Base-by-base conservation (phyloP, 1,140 invertebrate species). In the Berghia stephanieae region DNA sequence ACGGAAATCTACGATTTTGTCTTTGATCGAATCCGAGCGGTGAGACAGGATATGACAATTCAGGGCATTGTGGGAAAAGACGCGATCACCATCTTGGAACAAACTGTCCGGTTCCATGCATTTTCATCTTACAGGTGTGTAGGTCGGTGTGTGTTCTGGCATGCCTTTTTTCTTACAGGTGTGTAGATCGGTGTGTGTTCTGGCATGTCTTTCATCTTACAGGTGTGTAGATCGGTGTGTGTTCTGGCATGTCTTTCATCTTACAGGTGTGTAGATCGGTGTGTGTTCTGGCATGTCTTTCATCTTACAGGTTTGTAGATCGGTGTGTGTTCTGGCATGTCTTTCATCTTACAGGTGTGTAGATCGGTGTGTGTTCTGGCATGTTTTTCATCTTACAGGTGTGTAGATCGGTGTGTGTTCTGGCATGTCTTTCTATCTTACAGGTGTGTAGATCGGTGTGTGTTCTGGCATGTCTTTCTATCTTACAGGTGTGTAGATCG, bases 41-140 rank as follows among this genome's bases (percentile, higher is more conserved):
- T 95, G 8, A 90, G 94, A 18, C 94, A 95, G 83, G 94, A 95
- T 85, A 89, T 94, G 74, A 91, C 93, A 1, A 93, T 95, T 55
- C 94, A 95, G 86, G 90, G 91, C 79, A 87, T 93, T 0, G 82
- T 90, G 66, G 87, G 88, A 10, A 10, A 63, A 10, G 82, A 88
- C 18, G 91, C 89, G 36, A 91, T 93, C 31, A 81, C 81, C 1
- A 89, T 95, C 55, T 86, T 94, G 10, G 93, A 94, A 82, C 91
- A 91, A 31, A 93, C 93, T 74, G 90, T 94, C 1, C 88, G 91
- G 81, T 95, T 95, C 85, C 90, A 94, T 85, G 88, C 92, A 52
- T 94, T 92, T 84, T 89, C 93, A 38, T 89, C 90, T 0, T 94
- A 94, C 86, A 92, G 91, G 94, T 94, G 90, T 84, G 63, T 73